Evolutionary conservation across 2,797 vertebrate genomes (phyloP).

Genomic region (Prunella strophiata): DNA sequence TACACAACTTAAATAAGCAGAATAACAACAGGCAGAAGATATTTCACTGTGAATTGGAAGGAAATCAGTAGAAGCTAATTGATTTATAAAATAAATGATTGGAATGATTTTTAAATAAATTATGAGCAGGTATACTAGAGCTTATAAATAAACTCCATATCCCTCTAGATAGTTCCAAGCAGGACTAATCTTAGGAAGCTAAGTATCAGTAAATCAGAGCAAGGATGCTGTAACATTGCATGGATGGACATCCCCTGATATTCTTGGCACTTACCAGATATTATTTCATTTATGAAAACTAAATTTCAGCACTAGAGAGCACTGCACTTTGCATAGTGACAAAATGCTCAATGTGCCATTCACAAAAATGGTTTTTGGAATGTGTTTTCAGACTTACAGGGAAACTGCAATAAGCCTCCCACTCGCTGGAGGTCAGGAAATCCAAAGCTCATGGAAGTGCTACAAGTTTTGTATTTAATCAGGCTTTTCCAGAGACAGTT

Average conservation of each 20-base stretch:
- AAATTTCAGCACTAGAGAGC: not conserved
- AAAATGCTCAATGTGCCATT: not conserved
- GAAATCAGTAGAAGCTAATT: not conserved
- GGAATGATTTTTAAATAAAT: constrained; percentile 16
- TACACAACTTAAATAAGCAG: not conserved
- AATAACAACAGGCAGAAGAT: not conserved
- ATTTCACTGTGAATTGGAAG: not conserved
- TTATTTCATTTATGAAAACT: not conserved
- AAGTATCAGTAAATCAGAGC: not conserved
- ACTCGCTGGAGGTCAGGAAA: not conserved
- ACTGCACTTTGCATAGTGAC: not conserved
- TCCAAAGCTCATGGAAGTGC: not conserved
- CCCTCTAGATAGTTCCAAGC: not conserved
- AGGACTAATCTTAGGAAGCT: not conserved
- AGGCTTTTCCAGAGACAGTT: not conserved
- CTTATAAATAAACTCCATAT: not conserved
- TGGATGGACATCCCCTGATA: not conserved
- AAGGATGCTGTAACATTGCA: not conserved
- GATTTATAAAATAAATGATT: not conserved
- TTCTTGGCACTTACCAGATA: not conserved
- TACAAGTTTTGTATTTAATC: not conserved
- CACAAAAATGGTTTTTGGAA: not conserved
- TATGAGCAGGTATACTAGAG: not conserved
- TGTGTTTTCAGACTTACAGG: not conserved
- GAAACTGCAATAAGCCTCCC: not conserved